Evolutionary conservation across 2,113 vertebrate species (phyloP).

Genomic region (Leptosomus discolor): DNA sequence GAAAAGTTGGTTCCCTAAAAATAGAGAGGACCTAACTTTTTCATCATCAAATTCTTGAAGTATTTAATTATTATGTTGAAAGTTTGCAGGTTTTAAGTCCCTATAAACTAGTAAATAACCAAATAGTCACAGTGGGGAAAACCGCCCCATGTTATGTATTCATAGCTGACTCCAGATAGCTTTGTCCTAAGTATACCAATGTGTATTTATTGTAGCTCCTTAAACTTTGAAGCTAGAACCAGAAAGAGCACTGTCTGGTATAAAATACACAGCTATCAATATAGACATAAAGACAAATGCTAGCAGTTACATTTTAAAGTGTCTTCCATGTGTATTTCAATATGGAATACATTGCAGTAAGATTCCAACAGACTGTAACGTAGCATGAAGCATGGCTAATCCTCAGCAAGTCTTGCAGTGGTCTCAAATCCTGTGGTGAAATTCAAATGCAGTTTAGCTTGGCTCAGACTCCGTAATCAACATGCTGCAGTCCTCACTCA

Average conservation of each 20-base stretch:
- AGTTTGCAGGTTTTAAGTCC: background rate
- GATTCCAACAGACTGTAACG: accelerated
- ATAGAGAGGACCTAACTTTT: background rate
- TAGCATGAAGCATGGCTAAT: background rate
- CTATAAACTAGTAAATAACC: background rate
- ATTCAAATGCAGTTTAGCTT: background rate
- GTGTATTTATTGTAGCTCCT: background rate
- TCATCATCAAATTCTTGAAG: background rate
- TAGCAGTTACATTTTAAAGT: background rate
- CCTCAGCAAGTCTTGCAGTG: background rate
- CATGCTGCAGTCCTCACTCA: background rate
- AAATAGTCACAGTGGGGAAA: background rate
- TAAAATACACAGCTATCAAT: background rate
- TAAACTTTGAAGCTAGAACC: background rate
- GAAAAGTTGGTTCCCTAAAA: background rate
- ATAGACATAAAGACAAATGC: background rate
- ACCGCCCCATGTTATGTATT: accelerated
- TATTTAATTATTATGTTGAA: background rate
- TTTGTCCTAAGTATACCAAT: background rate
- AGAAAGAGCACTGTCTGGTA: background rate
- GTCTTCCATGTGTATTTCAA: background rate
- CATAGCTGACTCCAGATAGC: background rate
- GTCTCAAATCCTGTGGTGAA: background rate
- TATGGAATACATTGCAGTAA: background rate
- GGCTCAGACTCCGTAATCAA: background rate